Base-by-base conservation (phyloP, 2,113 vertebrate species). In the Malaclemys terrapin region DNA sequence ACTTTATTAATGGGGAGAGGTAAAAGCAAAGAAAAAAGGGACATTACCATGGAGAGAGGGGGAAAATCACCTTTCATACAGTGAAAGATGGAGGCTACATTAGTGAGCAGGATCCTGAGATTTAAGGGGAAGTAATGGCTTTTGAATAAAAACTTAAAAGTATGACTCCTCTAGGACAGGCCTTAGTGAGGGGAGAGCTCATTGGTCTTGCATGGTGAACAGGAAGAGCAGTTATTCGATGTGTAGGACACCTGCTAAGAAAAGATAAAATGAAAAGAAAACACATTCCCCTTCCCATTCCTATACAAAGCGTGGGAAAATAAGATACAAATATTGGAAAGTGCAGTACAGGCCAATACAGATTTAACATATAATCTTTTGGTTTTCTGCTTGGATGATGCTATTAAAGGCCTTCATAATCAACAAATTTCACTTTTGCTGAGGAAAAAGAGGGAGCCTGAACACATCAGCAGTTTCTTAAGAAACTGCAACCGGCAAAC, bases 381-480 rank as follows among this genome's bases (percentile, higher is more conserved):
- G 93, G 93, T 86, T 97, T 98, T 97, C 97, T 98, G 93, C 96
- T 97, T 97, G 95, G 93, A 57, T 97, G 94, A 91, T 92, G 95
- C 84, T 95, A 91, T 97, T 97, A 97, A 97, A 96, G 89, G 85
- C 86, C 92, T 96, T 97, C 91, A 84, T 91, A 97, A 98, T 86
- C 96, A 98, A 96, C 8, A 11, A 89, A 93, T 95, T 98, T 97
- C 91, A 91, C 87, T 96, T 97, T 90, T 94, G 50, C 90, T 95
- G 91, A 94, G 89, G 80, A 88, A 93, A 59, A 96, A 95, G 86
- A 94, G 65, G 80, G 82, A 97, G 84, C 80, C 89, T 96, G 96
- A 98, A 96, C 82, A 97, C 89, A 97, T 87, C 97, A 97, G 94
- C 89, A 97, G 88, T 95, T 98, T 96, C 90, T 97, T 94, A 88